Base-by-base conservation (phyloP, 2,888 invertebrate species). In the Campoplex nolae region DNA sequence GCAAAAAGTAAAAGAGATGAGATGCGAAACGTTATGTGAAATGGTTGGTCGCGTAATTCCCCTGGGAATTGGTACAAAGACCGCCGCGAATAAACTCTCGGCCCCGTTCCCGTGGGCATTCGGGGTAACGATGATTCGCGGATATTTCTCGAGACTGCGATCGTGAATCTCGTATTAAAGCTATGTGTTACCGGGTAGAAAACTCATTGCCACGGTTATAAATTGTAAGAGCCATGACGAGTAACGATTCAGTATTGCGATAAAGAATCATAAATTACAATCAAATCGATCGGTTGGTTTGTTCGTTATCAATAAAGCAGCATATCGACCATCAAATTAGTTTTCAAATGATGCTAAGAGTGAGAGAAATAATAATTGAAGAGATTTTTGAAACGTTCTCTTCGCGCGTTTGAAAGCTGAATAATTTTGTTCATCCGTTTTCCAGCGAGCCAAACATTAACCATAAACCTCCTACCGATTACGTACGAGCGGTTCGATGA, bases 1-100 rank as follows among this genome's bases (percentile, higher is more conserved):
- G 38, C 42, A 54, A 13, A 78, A 13, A 48, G 32, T 7, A 38
- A 35, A 48, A 62, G 48, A 45, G 18, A 75, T 62, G 9, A 58
- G 70, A 56, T 56, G 56, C n/a, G 74, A 75, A 74, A 54, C 84
- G 82, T 87, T 87, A 67, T 76, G 83, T 84, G 79, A 71, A 84
- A 84, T 82, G 65, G 78, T 78, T 74, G 74, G 71, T 79, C 87
- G 78, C 76, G 82, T 87, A 87, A 87, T 87, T 84, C 87, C 87
- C 87, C 84, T 87, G 87, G 84, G 87, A 87, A 87, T 83, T 85
- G 87, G 78, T 87, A 87, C 87, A 76, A 76, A 84, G 87, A 70
- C 71, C 78, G 75, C 82, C 84, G 84, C 74, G 74, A 56, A 79
- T 78, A 68, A 67, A 78, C 71, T 74, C 86, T 42, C 77, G 76